Conservation (phyloP, 2,113 vertebrate genomes). For the Clarias macrocephalus region DNA sequence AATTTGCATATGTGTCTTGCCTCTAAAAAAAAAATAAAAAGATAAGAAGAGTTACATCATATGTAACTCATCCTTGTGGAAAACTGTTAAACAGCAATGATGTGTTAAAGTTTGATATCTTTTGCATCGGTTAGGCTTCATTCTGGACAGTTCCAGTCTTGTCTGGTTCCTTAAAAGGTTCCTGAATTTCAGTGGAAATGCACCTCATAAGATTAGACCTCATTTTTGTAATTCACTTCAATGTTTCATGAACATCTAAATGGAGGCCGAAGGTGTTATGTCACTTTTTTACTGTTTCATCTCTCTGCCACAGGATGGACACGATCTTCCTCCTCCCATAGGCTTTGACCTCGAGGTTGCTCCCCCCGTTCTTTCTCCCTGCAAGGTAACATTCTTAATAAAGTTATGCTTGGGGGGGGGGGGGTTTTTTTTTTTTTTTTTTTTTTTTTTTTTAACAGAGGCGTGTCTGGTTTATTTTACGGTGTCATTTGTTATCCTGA, state of each 20-base stretch:
- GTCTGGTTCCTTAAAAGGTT: not conserved
- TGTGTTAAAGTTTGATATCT: not conserved
- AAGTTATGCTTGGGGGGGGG: too few species aligned
- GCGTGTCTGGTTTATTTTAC: not conserved
- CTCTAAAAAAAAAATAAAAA: too few species aligned
- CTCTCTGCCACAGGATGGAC: conserved; percentile 68
- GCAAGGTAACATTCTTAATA: conserved; percentile 67
- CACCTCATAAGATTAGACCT: not conserved
- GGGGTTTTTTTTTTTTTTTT: too few species aligned
- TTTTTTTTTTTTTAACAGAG: not conserved
- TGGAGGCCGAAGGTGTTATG: not conserved
- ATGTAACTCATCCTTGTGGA: too few species aligned
- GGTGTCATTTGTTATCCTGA: not conserved
- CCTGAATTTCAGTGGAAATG: not conserved
- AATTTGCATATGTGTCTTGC: not conserved
- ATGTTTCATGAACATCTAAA: not conserved
- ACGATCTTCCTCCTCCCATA: conserved; percentile 76
- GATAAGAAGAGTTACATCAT: too few species aligned
- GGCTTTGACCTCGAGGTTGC: conserved; percentile 73
- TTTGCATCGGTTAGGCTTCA: too few species aligned
- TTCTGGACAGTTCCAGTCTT: not conserved
- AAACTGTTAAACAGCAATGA: not conserved
- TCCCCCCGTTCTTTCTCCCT: conserved; percentile 70
- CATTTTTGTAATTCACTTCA: not conserved
- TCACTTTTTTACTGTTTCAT: not conserved